Base-by-base conservation (phyloP, 2,797 vertebrate species). In the Naso thynnoides region DNA sequence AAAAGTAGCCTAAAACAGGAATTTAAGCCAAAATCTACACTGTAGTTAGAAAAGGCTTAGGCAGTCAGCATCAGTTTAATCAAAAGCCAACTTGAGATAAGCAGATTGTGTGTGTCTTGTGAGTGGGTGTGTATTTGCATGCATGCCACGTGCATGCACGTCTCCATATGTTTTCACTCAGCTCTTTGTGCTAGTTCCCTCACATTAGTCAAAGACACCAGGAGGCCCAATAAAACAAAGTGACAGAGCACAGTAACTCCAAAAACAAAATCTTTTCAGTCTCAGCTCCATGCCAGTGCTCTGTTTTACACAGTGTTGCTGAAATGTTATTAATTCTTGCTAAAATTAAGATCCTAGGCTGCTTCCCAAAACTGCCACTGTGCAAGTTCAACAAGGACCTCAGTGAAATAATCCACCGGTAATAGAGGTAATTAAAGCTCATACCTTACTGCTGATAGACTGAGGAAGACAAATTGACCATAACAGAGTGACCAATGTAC, bases 171-270 rank as follows among this genome's bases (percentile, higher is more conserved):
- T 89, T 88, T 91, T 84, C 85, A 89, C 80, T 91, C 85, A 86
- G 71, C 77, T 71, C 83, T 83, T 82, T 83, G 67, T 71, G 80
- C 73, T 45, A 41, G 75, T 86, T 88, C 50, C 84, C 70, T 84
- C 70, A 68, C 83, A 86, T 90, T 87, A 89, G 72, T 84, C 84
- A 88, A 79, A 91, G 76, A 80, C 77, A 92, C 79, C 83, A 76
- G 83, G 88, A 85, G 88, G 84, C 78, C 82, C 85, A 88, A 90
- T 90, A 91, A 91, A 91, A 85, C 76, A 84, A 89, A 89, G 83
- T 90, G 88, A 91, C 88, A 89, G 81, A 86, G 82, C 82, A 86
- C 78, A 82, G 79, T 79, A 90, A 85, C 75, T 79, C 79, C 42
- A 56, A 77, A 85, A 86, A 80, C 84, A 44, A 82, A 81, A 78